These are phyloP conservation scores for Antrozous pallidus DNA, from an alignment of 2,797 vertebrate genomes.

Conservation along the genomic window DNA sequence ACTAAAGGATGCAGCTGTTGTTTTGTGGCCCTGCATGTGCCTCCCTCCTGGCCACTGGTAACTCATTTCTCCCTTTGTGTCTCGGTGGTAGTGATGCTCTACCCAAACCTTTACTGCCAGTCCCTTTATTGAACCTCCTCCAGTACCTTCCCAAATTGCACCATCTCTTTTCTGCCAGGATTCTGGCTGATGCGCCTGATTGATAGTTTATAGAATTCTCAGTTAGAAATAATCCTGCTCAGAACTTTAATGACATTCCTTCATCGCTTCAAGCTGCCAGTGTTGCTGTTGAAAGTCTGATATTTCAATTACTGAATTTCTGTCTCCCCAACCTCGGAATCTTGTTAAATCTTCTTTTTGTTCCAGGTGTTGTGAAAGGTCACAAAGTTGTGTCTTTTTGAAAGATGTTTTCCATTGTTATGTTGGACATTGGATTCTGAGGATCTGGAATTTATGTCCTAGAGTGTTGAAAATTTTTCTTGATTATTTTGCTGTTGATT, in stretches of 20 bases:
- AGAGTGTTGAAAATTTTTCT: neutral
- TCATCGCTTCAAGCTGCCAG: neutral
- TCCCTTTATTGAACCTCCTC: neutral
- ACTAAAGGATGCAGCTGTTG: neutral
- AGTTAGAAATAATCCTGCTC: neutral
- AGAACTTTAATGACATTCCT: neutral
- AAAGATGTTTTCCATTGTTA: neutral
- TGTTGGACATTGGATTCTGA: neutral
- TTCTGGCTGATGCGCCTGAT: neutral
- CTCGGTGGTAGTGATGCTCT: neutral
- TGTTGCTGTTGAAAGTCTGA: neutral
- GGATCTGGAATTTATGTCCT: neutral
- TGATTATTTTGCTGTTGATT: conserved; percentile 10
- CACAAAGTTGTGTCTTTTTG: neutral
- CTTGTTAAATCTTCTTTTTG: neutral
- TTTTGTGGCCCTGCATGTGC: neutral
- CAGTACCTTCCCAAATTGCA: neutral
- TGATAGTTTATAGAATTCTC: conserved; percentile 6
- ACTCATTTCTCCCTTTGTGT: neutral
- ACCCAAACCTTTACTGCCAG: neutral
- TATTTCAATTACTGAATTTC: neutral
- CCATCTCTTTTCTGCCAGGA: neutral
- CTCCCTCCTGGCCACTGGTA: neutral
- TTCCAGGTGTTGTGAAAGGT: neutral
- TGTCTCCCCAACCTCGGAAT: neutral